These are phyloP conservation scores for Drosophila yakuba DNA, from an alignment of 1,140 invertebrate genomes.

Conservation along the genomic window DNA sequence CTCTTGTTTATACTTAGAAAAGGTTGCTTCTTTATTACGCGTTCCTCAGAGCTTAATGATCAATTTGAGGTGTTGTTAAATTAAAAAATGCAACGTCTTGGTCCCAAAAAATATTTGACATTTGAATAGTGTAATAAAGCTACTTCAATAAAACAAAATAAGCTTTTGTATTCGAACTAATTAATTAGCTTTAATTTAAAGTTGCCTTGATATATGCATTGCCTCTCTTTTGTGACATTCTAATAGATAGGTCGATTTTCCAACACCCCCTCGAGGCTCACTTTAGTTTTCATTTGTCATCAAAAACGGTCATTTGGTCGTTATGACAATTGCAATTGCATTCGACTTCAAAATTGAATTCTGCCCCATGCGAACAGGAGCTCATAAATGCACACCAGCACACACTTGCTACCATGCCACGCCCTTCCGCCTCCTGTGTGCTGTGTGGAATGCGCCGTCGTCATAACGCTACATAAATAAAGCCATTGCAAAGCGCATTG, in stretches of 20 bases:
- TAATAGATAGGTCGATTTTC: conserved; percentile 26
- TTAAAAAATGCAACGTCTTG: neutral
- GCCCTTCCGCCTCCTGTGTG: conserved; percentile 27
- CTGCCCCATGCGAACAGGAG: conserved; percentile 29
- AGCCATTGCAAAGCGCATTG: conserved; percentile 73
- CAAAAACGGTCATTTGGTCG: conserved; percentile 60
- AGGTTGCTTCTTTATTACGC: neutral
- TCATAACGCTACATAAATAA: conserved; percentile 82
- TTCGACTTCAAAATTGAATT: conserved; percentile 76
- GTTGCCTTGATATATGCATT: neutral
- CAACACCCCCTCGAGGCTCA: conserved; percentile 7
- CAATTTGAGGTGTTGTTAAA: no score
- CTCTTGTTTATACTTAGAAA: conserved; percentile 1
- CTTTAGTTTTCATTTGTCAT: conserved; percentile 81
- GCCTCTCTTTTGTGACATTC: neutral
- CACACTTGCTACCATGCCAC: conserved; percentile 16
- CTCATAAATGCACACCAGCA: conserved; percentile 48
- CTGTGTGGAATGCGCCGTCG: conserved; percentile 42
- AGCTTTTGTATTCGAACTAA: neutral
- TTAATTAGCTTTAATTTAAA: neutral
- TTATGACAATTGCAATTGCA: conserved; percentile 79
- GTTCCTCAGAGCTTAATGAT: neutral
- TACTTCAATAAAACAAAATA: no score
- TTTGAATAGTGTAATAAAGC: no score
- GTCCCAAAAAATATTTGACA: no score